Evolutionary conservation across 1,140 invertebrate species (phyloP).

Genomic region (Mizuhopecten yessoensis): DNA sequence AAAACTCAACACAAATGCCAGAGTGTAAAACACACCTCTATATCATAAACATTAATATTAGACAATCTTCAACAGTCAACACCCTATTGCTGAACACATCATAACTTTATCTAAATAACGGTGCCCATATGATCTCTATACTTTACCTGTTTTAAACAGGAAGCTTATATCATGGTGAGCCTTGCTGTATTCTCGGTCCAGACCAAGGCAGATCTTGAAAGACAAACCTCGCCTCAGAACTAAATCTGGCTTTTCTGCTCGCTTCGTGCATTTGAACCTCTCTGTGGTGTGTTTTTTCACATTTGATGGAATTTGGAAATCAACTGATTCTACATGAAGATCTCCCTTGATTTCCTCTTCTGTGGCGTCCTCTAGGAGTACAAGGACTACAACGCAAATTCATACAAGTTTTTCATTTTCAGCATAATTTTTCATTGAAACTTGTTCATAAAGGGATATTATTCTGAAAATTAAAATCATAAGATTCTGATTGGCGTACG

Average conservation of each 20-base stretch:
- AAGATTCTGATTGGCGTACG: too few species aligned
- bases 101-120: too few species aligned
- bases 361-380: not conserved
- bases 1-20: too few species aligned
- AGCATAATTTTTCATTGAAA: too few species aligned
- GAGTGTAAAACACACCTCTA: too few species aligned
- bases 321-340: not conserved
- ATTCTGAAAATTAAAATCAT: too few species aligned
- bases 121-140: too few species aligned
- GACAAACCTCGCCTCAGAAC: not conserved
- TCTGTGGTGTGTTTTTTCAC: not conserved
- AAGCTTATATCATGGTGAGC: not conserved
- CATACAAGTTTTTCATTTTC: too few species aligned
- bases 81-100: too few species aligned
- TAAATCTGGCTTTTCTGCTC: not conserved
- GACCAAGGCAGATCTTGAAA: not conserved
- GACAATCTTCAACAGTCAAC: too few species aligned
- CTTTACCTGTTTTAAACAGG: not conserved
- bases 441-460: too few species aligned
- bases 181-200: not conserved
- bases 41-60: too few species aligned
- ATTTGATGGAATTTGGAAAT: not conserved
- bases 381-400: not conserved
- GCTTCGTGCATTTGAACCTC: not conserved
- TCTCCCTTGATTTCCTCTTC: slow-evolving; percentile 30